phyloP scores from a whole-genome alignment of 2,113 vertebrate genomes.

The Myotis davidii region DNA sequence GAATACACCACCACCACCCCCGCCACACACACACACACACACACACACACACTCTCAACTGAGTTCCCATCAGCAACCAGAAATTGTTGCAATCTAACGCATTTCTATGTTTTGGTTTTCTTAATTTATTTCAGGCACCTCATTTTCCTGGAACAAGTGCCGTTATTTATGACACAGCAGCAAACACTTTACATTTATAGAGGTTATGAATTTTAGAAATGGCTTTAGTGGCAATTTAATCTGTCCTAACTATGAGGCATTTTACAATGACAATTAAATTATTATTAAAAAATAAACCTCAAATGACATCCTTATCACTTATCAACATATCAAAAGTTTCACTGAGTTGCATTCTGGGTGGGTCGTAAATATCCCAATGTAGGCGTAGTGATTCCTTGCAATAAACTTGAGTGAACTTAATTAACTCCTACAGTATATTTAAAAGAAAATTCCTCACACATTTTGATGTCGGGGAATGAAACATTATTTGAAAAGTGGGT shows the following conservation, averaged over 20 bases:
- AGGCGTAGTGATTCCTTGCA: constrained; percentile 77
- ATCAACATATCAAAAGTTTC: constrained; percentile 87
- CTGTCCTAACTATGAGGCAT: constrained; percentile 87
- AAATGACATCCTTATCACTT: constrained; percentile 87
- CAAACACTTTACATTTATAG: constrained; percentile 89
- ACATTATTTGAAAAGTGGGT: constrained; percentile 77
- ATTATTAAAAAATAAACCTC: constrained; percentile 88
- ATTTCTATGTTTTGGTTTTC: constrained; percentile 85
- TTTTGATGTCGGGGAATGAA: constrained; percentile 78
- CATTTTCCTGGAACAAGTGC: constrained; percentile 85
- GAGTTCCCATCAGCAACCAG: constrained; percentile 78
- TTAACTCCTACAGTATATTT: constrained; percentile 85
- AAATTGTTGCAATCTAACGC: constrained; percentile 85
- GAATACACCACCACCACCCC: constrained; percentile 71
- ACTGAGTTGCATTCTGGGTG: constrained; percentile 77
- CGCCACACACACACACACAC: too few species aligned
- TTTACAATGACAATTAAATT: constrained; percentile 91
- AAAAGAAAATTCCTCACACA: constrained; percentile 82
- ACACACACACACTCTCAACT: constrained; percentile 48
- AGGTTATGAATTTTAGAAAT: constrained; percentile 89
- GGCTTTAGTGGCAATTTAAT: constrained; percentile 89
- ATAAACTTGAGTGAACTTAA: constrained; percentile 86
- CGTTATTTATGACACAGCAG: constrained; percentile 86
- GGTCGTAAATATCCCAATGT: constrained; percentile 81
- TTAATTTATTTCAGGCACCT: constrained; percentile 89